phyloP scores from a whole-genome alignment of 2,888 invertebrate genomes.

The Enoplolaimus lenunculus region DNA sequence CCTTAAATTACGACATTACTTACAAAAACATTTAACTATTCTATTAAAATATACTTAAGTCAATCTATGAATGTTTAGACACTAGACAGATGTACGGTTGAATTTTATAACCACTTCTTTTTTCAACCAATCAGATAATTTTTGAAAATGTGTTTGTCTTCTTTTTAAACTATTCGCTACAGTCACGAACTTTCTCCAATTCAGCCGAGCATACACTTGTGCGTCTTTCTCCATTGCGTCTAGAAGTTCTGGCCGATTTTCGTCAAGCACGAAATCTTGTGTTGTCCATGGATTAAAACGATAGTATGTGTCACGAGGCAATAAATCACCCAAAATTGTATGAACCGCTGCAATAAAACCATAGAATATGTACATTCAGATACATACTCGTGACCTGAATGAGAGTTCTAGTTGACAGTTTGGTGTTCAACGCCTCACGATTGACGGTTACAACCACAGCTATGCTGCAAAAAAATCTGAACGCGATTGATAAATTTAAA shows the following conservation, averaged over 20 bases:
- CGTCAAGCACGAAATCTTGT: slow-evolving; percentile 63
- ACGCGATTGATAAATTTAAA: too few relatives aligned
- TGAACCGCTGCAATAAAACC: slow-evolving; percentile 54
- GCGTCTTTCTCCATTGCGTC: slow-evolving; percentile 59
- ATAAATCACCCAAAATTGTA: slow-evolving; percentile 57
- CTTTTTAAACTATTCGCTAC: neutral
- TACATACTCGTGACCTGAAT: slow-evolving; percentile 18
- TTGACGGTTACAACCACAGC: too few relatives aligned
- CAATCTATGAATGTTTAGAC: too few relatives aligned
- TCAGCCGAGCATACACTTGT: slow-evolving; percentile 61
- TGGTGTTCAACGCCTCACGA: slow-evolving; percentile 20
- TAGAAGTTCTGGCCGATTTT: slow-evolving; percentile 58
- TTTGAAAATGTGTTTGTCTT: neutral
- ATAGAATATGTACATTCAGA: neutral
- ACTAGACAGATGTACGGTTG: neutral
- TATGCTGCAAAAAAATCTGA: too few relatives aligned
- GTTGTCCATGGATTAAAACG: slow-evolving; percentile 75
- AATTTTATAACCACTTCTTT: neutral
- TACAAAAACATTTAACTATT: too few relatives aligned
- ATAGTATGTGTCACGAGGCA: slow-evolving; percentile 60
- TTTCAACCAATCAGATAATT: neutral
- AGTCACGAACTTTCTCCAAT: slow-evolving; percentile 54
- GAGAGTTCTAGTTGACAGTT: slow-evolving; percentile 9
- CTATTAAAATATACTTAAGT: too few relatives aligned
- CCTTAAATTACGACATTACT: too few relatives aligned